phyloP scores from a whole-genome alignment of 2,113 vertebrate species.

The Thalassarche chlororhynchos region DNA sequence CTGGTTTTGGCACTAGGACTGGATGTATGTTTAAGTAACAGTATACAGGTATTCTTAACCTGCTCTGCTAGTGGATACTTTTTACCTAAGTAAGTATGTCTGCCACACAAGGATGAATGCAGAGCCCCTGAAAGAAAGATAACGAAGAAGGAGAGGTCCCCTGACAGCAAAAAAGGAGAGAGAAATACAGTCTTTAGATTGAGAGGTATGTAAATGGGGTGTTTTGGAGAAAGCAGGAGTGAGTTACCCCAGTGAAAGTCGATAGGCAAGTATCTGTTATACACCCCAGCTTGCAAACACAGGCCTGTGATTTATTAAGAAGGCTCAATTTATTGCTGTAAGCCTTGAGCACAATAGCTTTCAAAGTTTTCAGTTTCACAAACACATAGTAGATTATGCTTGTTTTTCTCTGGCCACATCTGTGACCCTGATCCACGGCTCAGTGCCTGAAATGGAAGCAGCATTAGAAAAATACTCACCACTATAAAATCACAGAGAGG shows the following conservation, averaged over 20 bases:
- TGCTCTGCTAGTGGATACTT: background rate
- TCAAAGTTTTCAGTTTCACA: background rate
- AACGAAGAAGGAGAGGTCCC: background rate
- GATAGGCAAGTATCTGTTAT: background rate
- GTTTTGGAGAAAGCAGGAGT: background rate
- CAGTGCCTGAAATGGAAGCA: background rate
- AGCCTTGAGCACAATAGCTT: background rate
- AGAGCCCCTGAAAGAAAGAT: background rate
- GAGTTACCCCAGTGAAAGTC: background rate
- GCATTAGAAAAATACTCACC: slow-evolving; percentile 13
- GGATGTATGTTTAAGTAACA: background rate
- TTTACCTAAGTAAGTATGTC: background rate
- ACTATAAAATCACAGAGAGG: slow-evolving; percentile 21
- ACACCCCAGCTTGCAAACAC: background rate
- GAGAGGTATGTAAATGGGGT: background rate
- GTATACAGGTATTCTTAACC: background rate
- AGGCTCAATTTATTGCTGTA: background rate
- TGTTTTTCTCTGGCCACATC: slow-evolving; percentile 16
- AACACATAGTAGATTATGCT: background rate
- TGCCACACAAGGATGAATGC: background rate
- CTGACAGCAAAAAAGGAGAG: background rate
- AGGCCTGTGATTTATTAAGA: background rate
- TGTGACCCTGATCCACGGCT: slow-evolving; percentile 11
- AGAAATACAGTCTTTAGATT: background rate
- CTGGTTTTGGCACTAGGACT: background rate